These are phyloP conservation scores for Hiodon tergisus DNA, from an alignment of 2,113 vertebrate species.

Conservation along the genomic window DNA sequence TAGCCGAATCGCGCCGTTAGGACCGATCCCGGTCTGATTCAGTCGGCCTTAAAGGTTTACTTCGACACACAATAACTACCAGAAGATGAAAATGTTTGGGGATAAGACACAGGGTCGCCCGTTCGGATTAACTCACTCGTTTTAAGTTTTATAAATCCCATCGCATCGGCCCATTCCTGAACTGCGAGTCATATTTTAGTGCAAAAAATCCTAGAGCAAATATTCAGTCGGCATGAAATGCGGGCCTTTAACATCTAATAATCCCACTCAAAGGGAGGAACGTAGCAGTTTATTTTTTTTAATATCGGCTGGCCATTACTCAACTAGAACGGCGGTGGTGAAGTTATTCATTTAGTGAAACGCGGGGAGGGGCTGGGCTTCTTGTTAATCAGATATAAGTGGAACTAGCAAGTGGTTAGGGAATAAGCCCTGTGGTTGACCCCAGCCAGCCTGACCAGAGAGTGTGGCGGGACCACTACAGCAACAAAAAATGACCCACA, in stretches of 20 bases:
- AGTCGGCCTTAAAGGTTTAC: not conserved
- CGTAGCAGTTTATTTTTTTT: too few species aligned
- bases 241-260: too few species aligned
- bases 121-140: too few species aligned
- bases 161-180: not conserved
- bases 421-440: not conserved
- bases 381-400: not conserved
- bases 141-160: not conserved
- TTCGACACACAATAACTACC: not conserved
- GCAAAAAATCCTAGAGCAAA: not conserved
- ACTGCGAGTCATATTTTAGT: not conserved
- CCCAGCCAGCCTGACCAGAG: not conserved
- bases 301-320: too few species aligned
- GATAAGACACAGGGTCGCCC: not conserved
- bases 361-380: too few species aligned
- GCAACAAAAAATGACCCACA: constrained; percentile 2
- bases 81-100: not conserved
- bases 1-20: not conserved
- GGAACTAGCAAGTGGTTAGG: not conserved
- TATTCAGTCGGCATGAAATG: too few species aligned
- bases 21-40: constrained; percentile 5
- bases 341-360: too few species aligned
- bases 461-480: not conserved
- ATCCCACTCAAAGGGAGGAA: too few species aligned
- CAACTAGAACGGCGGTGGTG: too few species aligned